Percentiles rank a stretch among this genome's conserved stretches.
phyloP scores from a whole-genome alignment of 2,797 vertebrate genomes.

The Aldrovandia affinis region DNA sequence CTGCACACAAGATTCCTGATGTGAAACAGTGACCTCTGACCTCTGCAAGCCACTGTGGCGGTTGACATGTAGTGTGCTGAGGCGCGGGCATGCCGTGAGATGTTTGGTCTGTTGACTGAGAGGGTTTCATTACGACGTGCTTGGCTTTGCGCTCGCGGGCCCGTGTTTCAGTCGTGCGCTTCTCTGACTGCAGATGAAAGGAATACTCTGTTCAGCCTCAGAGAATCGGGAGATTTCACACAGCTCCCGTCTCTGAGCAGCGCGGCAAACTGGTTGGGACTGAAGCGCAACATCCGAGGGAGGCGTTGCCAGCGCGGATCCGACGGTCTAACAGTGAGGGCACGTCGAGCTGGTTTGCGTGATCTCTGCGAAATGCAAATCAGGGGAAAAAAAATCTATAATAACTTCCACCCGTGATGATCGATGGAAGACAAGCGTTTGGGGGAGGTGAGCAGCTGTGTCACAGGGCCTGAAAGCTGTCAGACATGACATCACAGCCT shows the following conservation, averaged over 20 bases:
- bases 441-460: not conserved
- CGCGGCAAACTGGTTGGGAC: not conserved
- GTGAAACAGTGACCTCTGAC: constrained; percentile 30
- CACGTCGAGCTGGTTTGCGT: not conserved
- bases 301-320: constrained; percentile 4
- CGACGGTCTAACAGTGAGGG: constrained; percentile 3
- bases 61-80: not conserved
- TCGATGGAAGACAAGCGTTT: not conserved
- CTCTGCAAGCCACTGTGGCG: not conserved
- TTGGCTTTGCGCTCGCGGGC: constrained; percentile 30
- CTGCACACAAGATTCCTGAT: constrained; percentile 51
- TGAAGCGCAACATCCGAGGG: not conserved
- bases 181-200: constrained; percentile 7
- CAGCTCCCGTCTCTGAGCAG: not conserved
- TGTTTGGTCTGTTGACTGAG: constrained; percentile 53
- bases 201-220: not conserved
- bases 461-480: not conserved
- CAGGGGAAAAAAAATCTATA: constrained; percentile 2
- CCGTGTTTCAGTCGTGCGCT: not conserved
- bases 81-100: constrained; percentile 54
- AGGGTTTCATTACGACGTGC: constrained; percentile 56
- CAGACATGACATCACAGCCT: not conserved
- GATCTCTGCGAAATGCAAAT: constrained; percentile 16
- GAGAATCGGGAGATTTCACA: not conserved
- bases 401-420: not conserved